Evolutionary conservation across 2,797 vertebrate species (phyloP).

Genomic region (Anas georgica): DNA sequence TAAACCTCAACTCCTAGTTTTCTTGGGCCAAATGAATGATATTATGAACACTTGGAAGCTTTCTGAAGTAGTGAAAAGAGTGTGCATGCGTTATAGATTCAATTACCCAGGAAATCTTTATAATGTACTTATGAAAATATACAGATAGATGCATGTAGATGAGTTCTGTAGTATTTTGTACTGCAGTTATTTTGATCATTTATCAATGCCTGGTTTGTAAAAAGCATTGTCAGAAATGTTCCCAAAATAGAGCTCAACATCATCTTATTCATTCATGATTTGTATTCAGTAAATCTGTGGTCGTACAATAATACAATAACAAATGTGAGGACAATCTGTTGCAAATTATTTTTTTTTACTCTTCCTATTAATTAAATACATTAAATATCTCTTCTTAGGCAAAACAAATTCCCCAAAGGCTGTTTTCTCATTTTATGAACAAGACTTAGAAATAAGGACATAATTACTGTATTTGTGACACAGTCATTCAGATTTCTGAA

Average conservation of each 20-base stretch:
- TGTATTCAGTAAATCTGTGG: not conserved
- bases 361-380: not conserved
- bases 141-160: not conserved
- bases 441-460: not conserved
- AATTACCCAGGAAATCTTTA: not conserved
- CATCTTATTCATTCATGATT: not conserved
- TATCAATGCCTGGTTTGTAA: not conserved
- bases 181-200: not conserved
- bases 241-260: not conserved
- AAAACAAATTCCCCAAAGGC: not conserved
- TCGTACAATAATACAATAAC: not conserved
- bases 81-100: not conserved
- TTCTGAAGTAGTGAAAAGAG: not conserved
- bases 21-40: not conserved
- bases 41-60: not conserved
- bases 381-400: not conserved
- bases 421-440: not conserved
- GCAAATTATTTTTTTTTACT: not conserved
- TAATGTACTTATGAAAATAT: not conserved
- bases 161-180: not conserved
- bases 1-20: not conserved
- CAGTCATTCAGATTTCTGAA: not conserved
- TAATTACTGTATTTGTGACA: not conserved
- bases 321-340: not conserved
- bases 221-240: not conserved